Base-by-base conservation (phyloP, 2,888 invertebrate species). In the Minunthozetes semirufus region DNA sequence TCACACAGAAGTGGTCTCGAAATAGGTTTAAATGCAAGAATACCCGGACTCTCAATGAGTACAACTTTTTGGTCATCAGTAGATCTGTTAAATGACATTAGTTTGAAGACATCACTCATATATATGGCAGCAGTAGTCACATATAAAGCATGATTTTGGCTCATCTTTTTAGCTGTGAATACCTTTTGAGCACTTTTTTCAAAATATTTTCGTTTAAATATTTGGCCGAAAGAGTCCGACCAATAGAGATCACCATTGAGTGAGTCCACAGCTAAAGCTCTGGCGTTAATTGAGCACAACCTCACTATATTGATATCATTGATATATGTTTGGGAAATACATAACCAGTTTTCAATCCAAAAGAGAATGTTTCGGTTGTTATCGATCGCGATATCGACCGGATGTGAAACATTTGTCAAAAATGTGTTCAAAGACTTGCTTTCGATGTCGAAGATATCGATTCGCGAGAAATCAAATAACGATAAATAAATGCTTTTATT, bases 341-440 rank as follows among this genome's bases (percentile, higher is more conserved):
- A 66, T 3, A 19, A 15, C 66, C 66, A 66, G 29, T 66, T 66
- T 29, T 66, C 66, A 19, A 66, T n/a, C 66, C 66, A 66, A 66
- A 66, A 66, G 8, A 66, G n/a, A n/a, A 66, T 19, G 13, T 66
- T 33, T 66, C 6, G 11, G 11, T 66, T 38, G 19, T 38, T 38
- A 25, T 66, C 66, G 19, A 66, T 19, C 9, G 38, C 38, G 5
- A 66, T 66, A 19, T 66, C 66, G 15, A 38, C n/a, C 9, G 66
- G 66, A 17, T 38, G 22, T 38, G 66, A 66, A 38, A 38, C 38
- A 66, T 66, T 66, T 4, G 33, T 19, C n/a, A 66, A 66, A 29
- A 66, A 66, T 27, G 13, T n/a, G 33, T 29, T 38, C 13, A 17
- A n/a, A 13, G 5, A 6, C n/a, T 66, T 66, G 9, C 9, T 66